Evolutionary conservation across 2,113 vertebrate genomes (phyloP).

Genomic region (Oncorhynchus clarkii): DNA sequence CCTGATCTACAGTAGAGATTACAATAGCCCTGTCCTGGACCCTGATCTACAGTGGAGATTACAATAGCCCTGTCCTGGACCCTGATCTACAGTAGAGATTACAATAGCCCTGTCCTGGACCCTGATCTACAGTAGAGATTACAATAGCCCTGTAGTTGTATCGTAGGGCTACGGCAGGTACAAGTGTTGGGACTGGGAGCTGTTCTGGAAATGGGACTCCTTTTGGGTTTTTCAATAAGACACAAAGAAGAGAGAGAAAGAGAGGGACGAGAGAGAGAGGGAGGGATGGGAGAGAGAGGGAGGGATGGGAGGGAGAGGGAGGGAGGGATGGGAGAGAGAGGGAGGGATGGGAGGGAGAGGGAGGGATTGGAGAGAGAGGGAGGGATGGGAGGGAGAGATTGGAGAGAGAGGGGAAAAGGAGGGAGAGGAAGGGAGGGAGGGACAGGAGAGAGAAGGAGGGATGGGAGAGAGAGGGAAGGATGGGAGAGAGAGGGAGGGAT

Average conservation of each 20-base stretch:
- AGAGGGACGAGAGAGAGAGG: background rate
- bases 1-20: too few relatives aligned
- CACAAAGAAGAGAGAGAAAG: background rate
- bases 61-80: too few relatives aligned
- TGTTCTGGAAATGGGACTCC: conserved; percentile 37
- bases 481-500: background rate
- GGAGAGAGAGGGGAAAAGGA: too few relatives aligned
- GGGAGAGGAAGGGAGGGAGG: background rate
- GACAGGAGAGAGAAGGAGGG: background rate
- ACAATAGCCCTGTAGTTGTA: background rate
- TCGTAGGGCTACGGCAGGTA: background rate
- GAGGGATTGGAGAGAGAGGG: background rate
- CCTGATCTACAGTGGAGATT: too few relatives aligned
- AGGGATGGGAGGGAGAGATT: too few relatives aligned
- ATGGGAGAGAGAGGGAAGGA: background rate
- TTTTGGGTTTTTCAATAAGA: conserved; percentile 53
- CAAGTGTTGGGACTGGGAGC: background rate
- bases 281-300: background rate
- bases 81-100: too few relatives aligned
- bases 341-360: background rate
- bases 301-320: background rate
- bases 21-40: too few relatives aligned
- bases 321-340: too few relatives aligned
- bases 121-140: too few relatives aligned
- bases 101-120: too few relatives aligned